Evolutionary conservation across 2,113 vertebrate genomes (phyloP), one percentile per base, ranked within the genome.

Genomic region (Motacilla tschutschensis): DNA sequence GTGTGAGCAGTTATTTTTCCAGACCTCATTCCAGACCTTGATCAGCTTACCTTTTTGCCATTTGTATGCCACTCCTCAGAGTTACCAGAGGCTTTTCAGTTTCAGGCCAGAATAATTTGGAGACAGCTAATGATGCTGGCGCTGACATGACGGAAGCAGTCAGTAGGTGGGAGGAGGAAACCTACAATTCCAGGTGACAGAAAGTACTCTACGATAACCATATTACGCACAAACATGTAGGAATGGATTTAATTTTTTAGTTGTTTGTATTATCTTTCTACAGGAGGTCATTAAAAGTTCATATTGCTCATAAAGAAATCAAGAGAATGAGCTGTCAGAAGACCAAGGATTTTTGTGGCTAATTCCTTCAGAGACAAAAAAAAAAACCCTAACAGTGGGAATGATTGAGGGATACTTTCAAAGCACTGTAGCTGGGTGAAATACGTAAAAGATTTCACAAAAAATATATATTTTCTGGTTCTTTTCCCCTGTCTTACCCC

Each of bases 21-120:
- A 50, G 60, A 59, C 33, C 4, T 50, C 26, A 25, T 36, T 51
- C 64, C n/a, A n/a, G n/a, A 36, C 14, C 20, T 74, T 43, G 5
- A 57, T 31, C 29, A 48, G 29, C 96, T 95, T 97, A 98, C 98
- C 97, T 83, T 88, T 93, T 97, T 78, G 95, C 91, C 73, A 98
- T 91, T 86, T 96, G 96, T 81, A 98, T 81, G 58, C 85, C 91
- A 35, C 35, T 79, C 54, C 58, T 93, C 38, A 90, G 72, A 58
- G 89, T 96, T 67, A 96, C 17, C 76, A 83, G 88, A 43, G 97
- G 82, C 18, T 79, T 94, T 92, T 98, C 97, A 6, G 96, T 98
- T 91, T 99, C 98, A 66, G 98, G 98, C 98, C 98, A 99, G 87
- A 98, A 98, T 28, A 96, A 93, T 91, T 98, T 99, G 67, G 98